Evolutionary conservation across 2,113 vertebrate species (phyloP).

Genomic region (Thoracochromis brauschi): DNA sequence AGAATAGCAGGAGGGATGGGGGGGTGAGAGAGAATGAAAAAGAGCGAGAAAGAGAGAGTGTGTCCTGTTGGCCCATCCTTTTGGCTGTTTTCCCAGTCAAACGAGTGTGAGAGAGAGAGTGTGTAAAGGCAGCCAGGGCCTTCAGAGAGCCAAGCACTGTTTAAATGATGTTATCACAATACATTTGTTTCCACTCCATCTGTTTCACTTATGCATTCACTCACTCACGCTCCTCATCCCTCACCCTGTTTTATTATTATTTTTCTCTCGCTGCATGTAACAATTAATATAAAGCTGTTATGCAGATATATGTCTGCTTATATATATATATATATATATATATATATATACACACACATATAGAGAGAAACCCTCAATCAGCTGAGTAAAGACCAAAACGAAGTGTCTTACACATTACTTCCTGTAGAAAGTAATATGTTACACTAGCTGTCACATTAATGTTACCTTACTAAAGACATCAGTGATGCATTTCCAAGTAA

Average conservation of each 20-base stretch:
- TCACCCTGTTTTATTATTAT: background rate
- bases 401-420: background rate
- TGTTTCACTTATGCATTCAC: slow-evolving; percentile 24
- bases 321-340: background rate
- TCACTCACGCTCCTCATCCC: background rate
- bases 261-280: background rate
- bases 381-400: background rate
- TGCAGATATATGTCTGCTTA: background rate
- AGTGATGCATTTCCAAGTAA: background rate
- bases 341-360: background rate
- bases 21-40: background rate
- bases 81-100: slow-evolving; percentile 66
- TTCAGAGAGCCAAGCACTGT: slow-evolving; percentile 30
- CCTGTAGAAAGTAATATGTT: background rate
- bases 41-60: background rate
- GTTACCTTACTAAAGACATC: background rate
- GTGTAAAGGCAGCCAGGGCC: slow-evolving; percentile 18
- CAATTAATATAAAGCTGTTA: background rate
- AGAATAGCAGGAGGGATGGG: background rate
- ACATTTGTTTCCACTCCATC: slow-evolving; percentile 45
- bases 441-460: background rate
- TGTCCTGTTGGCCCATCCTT: slow-evolving; percentile 42
- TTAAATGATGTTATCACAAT: slow-evolving; percentile 59
- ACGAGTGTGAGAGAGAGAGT: slow-evolving; percentile 33
- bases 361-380: background rate